Percentiles rank a stretch among this genome's conserved stretches.
Evolutionary conservation across 2,888 invertebrate genomes (phyloP).

Genomic region (Phaedon cochleariae): DNA sequence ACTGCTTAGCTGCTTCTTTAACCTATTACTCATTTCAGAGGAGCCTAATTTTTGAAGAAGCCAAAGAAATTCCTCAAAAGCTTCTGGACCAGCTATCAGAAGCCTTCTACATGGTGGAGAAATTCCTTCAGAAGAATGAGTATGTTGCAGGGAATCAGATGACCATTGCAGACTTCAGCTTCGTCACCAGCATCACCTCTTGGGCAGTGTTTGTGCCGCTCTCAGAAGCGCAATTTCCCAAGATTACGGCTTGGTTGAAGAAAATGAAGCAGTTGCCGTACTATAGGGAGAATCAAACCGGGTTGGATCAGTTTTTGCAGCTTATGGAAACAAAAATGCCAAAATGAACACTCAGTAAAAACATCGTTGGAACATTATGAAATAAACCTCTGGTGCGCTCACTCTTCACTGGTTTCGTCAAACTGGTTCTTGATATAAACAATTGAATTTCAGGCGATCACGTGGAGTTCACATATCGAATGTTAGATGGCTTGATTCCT

Average conservation of each 20-base stretch:
- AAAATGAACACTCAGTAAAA: too few species aligned
- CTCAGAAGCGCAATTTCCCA: slow-evolving; percentile 40
- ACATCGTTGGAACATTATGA: too few species aligned
- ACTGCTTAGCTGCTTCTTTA: too few species aligned
- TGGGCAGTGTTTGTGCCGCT: slow-evolving; percentile 26
- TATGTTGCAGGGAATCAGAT: slow-evolving; percentile 10
- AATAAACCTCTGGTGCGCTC: too few species aligned
- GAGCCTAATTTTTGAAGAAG: slow-evolving; percentile 36
- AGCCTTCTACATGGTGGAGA: slow-evolving; percentile 5
- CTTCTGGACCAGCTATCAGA: neutral
- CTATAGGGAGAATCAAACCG: slow-evolving; percentile 34
- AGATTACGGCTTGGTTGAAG: slow-evolving; percentile 54
- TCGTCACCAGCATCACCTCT: slow-evolving; percentile 10
- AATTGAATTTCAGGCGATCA: too few species aligned
- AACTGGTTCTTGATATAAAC: too few species aligned
- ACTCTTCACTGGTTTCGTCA: too few species aligned
- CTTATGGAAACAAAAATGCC: slow-evolving; percentile 1
- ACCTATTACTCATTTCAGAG: slow-evolving; percentile 36
- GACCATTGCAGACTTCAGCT: slow-evolving; percentile 17
- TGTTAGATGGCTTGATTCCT: too few species aligned
- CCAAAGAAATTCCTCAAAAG: slow-evolving; percentile 28
- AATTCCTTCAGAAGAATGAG: neutral
- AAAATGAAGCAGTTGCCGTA: slow-evolving; percentile 54
- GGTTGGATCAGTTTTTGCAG: neutral
- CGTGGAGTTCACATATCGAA: too few species aligned